Evolutionary conservation across 2,888 invertebrate species (phyloP), one percentile per base, ranked within the genome.

Genomic region (Selenia dentaria): DNA sequence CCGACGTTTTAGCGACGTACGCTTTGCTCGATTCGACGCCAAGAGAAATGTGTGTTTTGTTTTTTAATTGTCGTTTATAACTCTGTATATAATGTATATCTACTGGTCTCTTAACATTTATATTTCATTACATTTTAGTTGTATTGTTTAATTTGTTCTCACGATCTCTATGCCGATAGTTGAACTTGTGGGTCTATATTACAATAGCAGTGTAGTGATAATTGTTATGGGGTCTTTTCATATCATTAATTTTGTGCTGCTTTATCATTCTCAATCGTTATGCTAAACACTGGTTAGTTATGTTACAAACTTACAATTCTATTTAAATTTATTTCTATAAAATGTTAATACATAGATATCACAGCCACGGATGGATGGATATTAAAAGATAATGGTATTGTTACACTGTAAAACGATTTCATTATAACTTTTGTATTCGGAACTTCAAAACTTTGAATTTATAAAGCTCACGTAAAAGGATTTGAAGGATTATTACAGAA

Each of bases 31-130:
- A 37, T 45, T 51, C 46, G 40, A 38, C 31, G 45, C n/a, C n/a
- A 38, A 44, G 43, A 44, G 24, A 45, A 51, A 54, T 52, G 53
- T 50, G 51, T 59, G 51, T 59, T 35, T 41, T 37, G 28, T 34
- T 16, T 25, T 32, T 37, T 25, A 6, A 26, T 26, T 10, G 26
- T n/a, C n/a, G n/a, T n/a, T n/a, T n/a, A n/a, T n/a, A n/a, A n/a
- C n/a, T n/a, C n/a, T n/a, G n/a, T n/a, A n/a, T n/a, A n/a, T n/a
- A n/a, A n/a, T n/a, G n/a, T n/a, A n/a, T n/a, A n/a, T n/a, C n/a
- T n/a, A n/a, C n/a, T n/a, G n/a, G n/a, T n/a, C 22, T 13, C 6
- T 12, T 13, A 8, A 31, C 22, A 1, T 29, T 29, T 28, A 18
- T 3, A 13, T n/a, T 25, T 9, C 6, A 3, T 34, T 6, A 6